These are phyloP conservation scores for human (Homo sapiens) DNA, from an alignment of 2,113 vertebrate genomes.

Conservation along the genomic window DNA sequence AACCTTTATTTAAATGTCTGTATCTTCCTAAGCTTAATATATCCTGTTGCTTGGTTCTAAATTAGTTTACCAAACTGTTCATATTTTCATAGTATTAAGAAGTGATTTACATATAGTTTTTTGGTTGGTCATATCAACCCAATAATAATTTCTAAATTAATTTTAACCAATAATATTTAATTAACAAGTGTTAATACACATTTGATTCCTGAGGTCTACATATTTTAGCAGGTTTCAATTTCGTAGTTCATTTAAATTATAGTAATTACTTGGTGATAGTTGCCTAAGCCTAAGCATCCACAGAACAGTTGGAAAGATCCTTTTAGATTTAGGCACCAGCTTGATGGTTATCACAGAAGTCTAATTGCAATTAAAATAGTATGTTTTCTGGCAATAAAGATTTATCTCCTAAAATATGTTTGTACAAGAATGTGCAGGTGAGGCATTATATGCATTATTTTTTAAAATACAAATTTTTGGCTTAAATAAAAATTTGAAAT, in stretches of 20 bases:
- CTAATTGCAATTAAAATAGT: slow-evolving; percentile 69
- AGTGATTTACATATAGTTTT: slow-evolving; percentile 29
- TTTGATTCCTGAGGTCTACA: slow-evolving; percentile 66
- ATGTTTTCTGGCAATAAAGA: slow-evolving; percentile 35
- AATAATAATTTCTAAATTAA: slow-evolving; percentile 49
- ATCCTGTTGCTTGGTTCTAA: background rate
- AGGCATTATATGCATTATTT: slow-evolving; percentile 15
- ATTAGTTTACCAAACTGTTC: slow-evolving; percentile 48
- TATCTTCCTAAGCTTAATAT: background rate
- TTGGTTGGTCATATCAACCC: slow-evolving; percentile 16
- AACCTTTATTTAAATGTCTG: background rate
- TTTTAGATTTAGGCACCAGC: slow-evolving; percentile 71
- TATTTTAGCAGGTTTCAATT: slow-evolving; percentile 71
- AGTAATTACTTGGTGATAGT: slow-evolving; percentile 65
- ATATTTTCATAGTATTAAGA: slow-evolving; percentile 33
- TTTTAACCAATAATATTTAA: slow-evolving; percentile 68
- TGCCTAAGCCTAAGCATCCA: slow-evolving; percentile 74
- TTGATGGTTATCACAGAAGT: slow-evolving; percentile 59
- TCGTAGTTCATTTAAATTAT: slow-evolving; percentile 66
- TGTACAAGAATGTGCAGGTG: slow-evolving; percentile 42
- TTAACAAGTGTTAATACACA: slow-evolving; percentile 49
- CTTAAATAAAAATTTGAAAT: slow-evolving; percentile 8
- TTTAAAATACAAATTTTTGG: slow-evolving; percentile 2
- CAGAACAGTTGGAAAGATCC: slow-evolving; percentile 75
- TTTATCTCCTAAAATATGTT: slow-evolving; percentile 50